These are phyloP conservation scores for Pseudeuparius sepicola DNA, from an alignment of 2,888 invertebrate species.

Conservation along the genomic window DNA sequence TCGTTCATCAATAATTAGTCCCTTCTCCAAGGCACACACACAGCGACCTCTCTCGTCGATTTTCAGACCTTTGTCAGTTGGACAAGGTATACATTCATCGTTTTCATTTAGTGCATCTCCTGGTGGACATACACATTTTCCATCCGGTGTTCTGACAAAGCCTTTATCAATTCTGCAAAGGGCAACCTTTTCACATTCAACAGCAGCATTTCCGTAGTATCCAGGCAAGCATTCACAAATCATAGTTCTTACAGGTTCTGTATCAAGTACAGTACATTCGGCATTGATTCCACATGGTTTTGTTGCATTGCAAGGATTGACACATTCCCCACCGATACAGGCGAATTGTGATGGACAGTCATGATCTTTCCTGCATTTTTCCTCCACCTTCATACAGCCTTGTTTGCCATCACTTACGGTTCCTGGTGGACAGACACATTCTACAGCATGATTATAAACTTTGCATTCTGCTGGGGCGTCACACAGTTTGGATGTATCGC, in stretches of 20 bases:
- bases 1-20: conserved; percentile 66
- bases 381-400: conserved; percentile 50
- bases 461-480: conserved; percentile 64
- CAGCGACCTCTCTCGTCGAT: conserved; percentile 71
- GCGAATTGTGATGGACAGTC: conserved; percentile 78
- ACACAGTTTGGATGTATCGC: conserved; percentile 52
- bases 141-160: conserved; percentile 51
- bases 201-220: conserved; percentile 77
- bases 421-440: conserved; percentile 75
- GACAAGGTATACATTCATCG: conserved; percentile 70
- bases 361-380: conserved; percentile 63
- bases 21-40: conserved; percentile 69
- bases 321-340: conserved; percentile 71
- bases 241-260: conserved; percentile 77
- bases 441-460: conserved; percentile 63
- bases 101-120: conserved; percentile 65
- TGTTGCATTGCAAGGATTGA: conserved; percentile 71
- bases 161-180: conserved; percentile 59
- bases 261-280: conserved; percentile 68
- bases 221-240: conserved; percentile 80
- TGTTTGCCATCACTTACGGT: conserved; percentile 52
- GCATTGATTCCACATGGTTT: conserved; percentile 76
- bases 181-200: conserved; percentile 64
- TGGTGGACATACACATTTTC: conserved; percentile 66
- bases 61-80: conserved; percentile 58